Evolutionary conservation across 2,888 invertebrate genomes (phyloP).

Genomic region (Drosophila emarginata): DNA sequence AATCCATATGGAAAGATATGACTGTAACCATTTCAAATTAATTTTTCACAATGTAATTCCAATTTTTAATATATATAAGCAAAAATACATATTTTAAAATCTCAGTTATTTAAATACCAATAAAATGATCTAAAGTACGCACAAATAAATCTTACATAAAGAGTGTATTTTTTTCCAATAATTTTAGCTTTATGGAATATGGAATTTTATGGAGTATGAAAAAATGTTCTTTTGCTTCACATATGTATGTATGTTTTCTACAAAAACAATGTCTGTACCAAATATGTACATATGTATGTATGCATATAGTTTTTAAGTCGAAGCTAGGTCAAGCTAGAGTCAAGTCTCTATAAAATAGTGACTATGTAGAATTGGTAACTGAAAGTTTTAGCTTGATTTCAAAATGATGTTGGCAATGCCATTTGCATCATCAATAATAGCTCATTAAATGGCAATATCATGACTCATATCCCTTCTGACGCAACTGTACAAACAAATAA

Average conservation of each 20-base stretch:
- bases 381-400: too few species aligned
- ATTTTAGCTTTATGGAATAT: too few species aligned
- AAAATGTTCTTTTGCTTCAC: too few species aligned
- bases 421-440: not conserved
- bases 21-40: constrained; percentile 63
- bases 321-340: too few species aligned
- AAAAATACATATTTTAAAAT: not conserved
- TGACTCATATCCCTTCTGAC: constrained; percentile 22
- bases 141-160: not conserved
- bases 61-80: not conserved
- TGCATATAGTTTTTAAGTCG: too few species aligned
- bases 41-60: not conserved
- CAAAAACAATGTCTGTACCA: too few species aligned
- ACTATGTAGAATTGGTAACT: too few species aligned
- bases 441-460: constrained; percentile 10
- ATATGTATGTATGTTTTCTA: too few species aligned
- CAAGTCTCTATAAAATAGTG: too few species aligned
- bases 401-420: not conserved
- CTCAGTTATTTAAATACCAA: not conserved
- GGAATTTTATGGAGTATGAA: too few species aligned
- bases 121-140: not conserved
- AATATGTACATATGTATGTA: too few species aligned
- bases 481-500: constrained; percentile 30
- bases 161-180: too few species aligned
- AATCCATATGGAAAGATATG: constrained; percentile 72